Base-by-base conservation (phyloP, 2,113 vertebrate genomes). In the Columba janthina region DNA sequence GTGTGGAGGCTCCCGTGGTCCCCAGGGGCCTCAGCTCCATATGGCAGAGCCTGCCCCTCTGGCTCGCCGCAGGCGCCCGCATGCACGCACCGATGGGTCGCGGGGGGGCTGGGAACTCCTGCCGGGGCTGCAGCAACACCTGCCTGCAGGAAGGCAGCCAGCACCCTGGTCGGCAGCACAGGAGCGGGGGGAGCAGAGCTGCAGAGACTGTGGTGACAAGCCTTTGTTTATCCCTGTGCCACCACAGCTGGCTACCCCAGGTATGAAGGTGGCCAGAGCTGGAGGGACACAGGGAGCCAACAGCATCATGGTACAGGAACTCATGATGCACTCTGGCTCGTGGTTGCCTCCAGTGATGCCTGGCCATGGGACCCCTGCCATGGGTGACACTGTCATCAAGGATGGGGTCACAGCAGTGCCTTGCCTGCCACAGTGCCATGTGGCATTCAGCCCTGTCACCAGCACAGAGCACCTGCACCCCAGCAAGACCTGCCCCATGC, bases 261-360 rank as follows among this genome's bases (percentile, higher is more conserved):
- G 18, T 26, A 7, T 26, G 31, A 16, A 51, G 15, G 25, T 40
- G 18, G 34, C 58, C 7, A 2, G n/a, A 66, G 56, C 20, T 2
- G 6, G 54, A 62, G 25, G 7, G 60, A 72, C 60, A 15, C 29
- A 15, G 21, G 25, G 34, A 85, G 50, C 25, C 28, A 38, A 61
- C 6, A 61, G 25, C 77, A 51, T 28, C 2, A 0, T 5, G 36
- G 15, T 46, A n/a, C 61, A 15, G 66, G n/a, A 34, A 57, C 14
- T 12, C 3, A 0, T 0, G 2, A 48, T 31, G n/a, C 26, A 15
- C 61, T 69, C 46, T 85, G 40, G n/a, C 16, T 22, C 4, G 0
- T 12, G 50, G 19, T 50, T 87, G 44, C 40, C 44, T 15, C 21
- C 62, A 40, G 42, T 26, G 29, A 15, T 1, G 0, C 48, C 64